phyloP scores from a whole-genome alignment of 2,797 vertebrate species.

The Simalia tracyae region DNA sequence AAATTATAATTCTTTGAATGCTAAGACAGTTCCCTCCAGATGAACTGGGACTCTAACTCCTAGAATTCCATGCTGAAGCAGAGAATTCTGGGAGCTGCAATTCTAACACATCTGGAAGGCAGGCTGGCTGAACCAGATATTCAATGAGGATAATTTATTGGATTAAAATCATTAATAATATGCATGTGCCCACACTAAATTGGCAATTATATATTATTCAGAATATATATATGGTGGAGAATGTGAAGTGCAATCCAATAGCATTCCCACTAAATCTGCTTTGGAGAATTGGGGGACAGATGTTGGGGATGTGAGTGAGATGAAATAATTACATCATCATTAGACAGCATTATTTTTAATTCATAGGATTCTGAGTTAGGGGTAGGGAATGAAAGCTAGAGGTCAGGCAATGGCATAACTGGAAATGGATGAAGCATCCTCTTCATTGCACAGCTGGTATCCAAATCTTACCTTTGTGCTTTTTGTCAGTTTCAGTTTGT shows the following conservation, averaged over 20 bases:
- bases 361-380: background rate
- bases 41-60: background rate
- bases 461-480: background rate
- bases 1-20: background rate
- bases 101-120: background rate
- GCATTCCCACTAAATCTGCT: background rate
- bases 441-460: background rate
- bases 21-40: background rate
- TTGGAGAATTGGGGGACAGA: background rate
- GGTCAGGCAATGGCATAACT: background rate
- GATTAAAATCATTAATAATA: background rate
- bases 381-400: background rate
- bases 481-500: slow-evolving; percentile 47
- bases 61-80: background rate
- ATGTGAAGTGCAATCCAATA: background rate
- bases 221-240: background rate
- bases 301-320: background rate
- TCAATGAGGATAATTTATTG: background rate
- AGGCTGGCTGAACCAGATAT: too few species aligned
- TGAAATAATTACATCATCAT: background rate
- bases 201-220: background rate
- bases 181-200: background rate
- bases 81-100: background rate
- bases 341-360: background rate
- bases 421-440: background rate